Base-by-base conservation (phyloP, 1,140 invertebrate species). In the Halesus radiatus region DNA sequence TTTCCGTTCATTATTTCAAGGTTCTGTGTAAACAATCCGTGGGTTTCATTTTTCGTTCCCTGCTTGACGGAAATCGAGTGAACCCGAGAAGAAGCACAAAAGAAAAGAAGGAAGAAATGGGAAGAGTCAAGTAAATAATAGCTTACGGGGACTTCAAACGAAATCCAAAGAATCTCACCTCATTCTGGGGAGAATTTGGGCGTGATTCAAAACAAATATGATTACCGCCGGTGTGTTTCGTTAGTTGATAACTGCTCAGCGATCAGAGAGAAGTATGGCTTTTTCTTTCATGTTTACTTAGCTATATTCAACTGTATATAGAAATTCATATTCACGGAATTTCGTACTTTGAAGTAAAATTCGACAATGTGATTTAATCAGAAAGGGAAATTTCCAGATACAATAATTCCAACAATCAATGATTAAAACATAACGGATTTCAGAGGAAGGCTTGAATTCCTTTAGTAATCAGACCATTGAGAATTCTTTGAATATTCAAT, bases 121-220 rank as follows among this genome's bases (percentile, higher is more conserved):
- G 50, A 78, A 54, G 76, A 80, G 75, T 72, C 74, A 76, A 79
- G 78, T 78, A 82, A 82, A 82, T 82, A 82, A 82, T 80, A 62
- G 81, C 81, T 81, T 81, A 78, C 68, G 75, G 23, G 22, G 54
- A 56, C 75, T 62, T 56, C 54, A 81, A 80, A 54, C 45, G 18
- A 70, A 56, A 68, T 66, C 73, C 74, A 26, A 68, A 32, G 26
- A 32, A 80, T 64, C 18, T 72, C 54, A 56, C 64, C 58, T 29
- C 20, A 77, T 62, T 77, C 64, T 10, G 53, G 60, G 29, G 70
- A 78, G 68, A 81, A 77, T 79, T 73, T 20, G 81, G 56, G 78
- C 54, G 78, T 82, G 81, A 82, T 80, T 80, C 78, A 68, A 82
- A 78, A 80, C 78, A 82, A 82, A 82, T 80, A 82, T 80, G 78